These are phyloP conservation scores for Corythaeola cristata DNA, from an alignment of 2,113 vertebrate genomes.

Conservation along the genomic window DNA sequence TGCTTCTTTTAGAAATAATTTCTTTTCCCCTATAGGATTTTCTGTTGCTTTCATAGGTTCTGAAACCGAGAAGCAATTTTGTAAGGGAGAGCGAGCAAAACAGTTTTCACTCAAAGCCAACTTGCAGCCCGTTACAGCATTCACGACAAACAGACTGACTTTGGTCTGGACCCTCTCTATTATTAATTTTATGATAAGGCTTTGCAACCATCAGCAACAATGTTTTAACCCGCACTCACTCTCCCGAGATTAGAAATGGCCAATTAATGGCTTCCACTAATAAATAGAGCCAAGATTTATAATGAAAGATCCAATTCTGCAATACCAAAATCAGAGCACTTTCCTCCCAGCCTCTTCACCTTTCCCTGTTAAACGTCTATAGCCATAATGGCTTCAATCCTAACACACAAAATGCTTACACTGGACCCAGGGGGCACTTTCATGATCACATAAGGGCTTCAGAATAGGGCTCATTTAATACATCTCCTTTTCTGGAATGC, in stretches of 20 bases:
- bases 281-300: conserved; percentile 13
- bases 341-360: conserved; percentile 31
- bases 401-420: conserved; percentile 37
- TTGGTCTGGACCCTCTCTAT: neutral
- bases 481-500: conserved; percentile 26
- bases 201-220: conserved; percentile 5
- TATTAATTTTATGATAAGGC: neutral
- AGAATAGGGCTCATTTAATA: conserved; percentile 50
- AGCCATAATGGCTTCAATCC: conserved; percentile 9
- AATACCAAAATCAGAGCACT: neutral
- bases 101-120: neutral
- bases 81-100: neutral
- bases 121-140: neutral
- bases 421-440: conserved; percentile 54
- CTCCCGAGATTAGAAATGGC: conserved; percentile 10
- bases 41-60: neutral
- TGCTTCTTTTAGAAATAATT: neutral
- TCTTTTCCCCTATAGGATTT: neutral
- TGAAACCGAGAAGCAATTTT: neutral
- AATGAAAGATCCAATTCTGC: conserved; percentile 14
- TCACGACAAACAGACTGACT: neutral
- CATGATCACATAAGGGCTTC: conserved; percentile 46
- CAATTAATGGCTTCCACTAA: conserved; percentile 41
- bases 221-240: neutral
- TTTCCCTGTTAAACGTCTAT: neutral